Base-by-base conservation (phyloP, 2,888 invertebrate genomes). In the Caenorhabditis macrosperma region DNA sequence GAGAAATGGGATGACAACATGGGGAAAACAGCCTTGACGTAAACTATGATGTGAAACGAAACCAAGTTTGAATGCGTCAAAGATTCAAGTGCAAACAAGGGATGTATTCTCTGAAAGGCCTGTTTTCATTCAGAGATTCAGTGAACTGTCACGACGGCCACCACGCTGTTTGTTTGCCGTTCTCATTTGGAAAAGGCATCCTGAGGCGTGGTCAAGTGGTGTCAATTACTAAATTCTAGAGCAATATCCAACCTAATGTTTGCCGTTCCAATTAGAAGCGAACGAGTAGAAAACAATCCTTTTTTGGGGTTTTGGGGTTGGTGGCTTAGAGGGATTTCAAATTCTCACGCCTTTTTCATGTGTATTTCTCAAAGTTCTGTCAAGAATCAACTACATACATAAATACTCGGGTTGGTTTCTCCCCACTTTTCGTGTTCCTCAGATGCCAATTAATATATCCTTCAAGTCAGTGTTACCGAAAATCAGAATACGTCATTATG, bases 141-240 rank as follows among this genome's bases (percentile, higher is more conserved):
- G 17, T 44, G 44, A 44, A n/a, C 44, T 44, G 44, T 44, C 44
- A 44, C 44, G 17, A 10, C n/a, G 44, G 10, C 44, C 17, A 44
- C 44, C n/a, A 3, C n/a, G 28, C 22, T n/a, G 28, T 24, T 46
- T 69, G 60, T 71, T 71, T 71, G 71, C 46, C 44, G 28, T 54
- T 55, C 35, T 61, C 28, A 61, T 52, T 54, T 50, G 6, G 15
- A 54, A 30, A 54, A 50, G 24, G n/a, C 1, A n/a, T n/a, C 17
- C 15, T 17, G 2, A 44, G 17, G 9, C 20, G 24, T 1, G 44
- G 60, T n/a, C 54, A 61, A 71, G 33, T 61, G 61, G 59, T 71
- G 61, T 61, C 71, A 71, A 67, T 57, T 54, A 22, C 61, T 26
- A 38, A 20, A 17, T 22, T 15, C 9, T 1, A 15, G 33, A 24